phyloP scores from a whole-genome alignment of 2,888 invertebrate species.

The Pristionchus fissidentatus region DNA sequence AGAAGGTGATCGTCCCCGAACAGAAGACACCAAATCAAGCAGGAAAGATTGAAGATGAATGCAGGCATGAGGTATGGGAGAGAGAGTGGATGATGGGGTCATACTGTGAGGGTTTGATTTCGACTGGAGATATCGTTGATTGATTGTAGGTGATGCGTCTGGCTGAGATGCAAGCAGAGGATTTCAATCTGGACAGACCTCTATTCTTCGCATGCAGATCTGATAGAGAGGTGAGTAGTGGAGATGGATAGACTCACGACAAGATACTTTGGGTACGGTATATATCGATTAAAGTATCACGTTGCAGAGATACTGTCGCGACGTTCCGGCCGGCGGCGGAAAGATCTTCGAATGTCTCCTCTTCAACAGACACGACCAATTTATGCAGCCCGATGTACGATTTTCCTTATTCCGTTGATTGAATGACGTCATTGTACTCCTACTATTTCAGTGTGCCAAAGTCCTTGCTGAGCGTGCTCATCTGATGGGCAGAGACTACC shows the following conservation, averaged over 20 bases:
- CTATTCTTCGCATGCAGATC: slow-evolving; percentile 90
- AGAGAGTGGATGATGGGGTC: neutral
- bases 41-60: slow-evolving; percentile 57
- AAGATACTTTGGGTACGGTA: neutral
- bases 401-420: neutral
- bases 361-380: slow-evolving; percentile 67
- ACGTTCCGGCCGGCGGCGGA: slow-evolving; percentile 88
- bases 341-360: slow-evolving; percentile 80
- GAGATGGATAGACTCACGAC: neutral
- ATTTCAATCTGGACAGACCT: slow-evolving; percentile 89
- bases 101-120: neutral
- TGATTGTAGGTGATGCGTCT: slow-evolving; percentile 84
- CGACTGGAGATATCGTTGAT: neutral
- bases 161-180: slow-evolving; percentile 90
- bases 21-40: slow-evolving; percentile 56
- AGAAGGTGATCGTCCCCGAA: slow-evolving; percentile 77
- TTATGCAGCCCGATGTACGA: slow-evolving; percentile 69
- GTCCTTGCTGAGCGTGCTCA: slow-evolving; percentile 89
- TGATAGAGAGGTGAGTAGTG: slow-evolving; percentile 82
- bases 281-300: neutral
- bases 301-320: slow-evolving; percentile 76
- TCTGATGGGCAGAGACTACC: slow-evolving; percentile 90
- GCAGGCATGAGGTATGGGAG: slow-evolving; percentile 50
- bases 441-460: slow-evolving; percentile 82
- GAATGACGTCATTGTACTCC: neutral